phyloP scores from a whole-genome alignment of 92 coral and sea anemone genomes.

The Epizoanthus fatuus region DNA sequence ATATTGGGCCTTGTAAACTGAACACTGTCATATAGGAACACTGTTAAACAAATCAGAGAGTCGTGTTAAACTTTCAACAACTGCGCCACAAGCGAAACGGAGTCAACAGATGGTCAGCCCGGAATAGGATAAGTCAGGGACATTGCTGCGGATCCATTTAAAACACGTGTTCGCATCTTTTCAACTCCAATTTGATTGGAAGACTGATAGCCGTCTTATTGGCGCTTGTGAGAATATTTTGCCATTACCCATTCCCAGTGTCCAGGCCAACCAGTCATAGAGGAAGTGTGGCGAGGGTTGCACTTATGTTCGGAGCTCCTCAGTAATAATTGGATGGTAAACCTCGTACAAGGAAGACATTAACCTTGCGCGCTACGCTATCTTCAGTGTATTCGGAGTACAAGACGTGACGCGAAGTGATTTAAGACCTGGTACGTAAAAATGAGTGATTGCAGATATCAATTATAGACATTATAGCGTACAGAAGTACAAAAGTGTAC shows the following conservation, averaged over 20 bases:
- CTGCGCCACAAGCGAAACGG: neutral
- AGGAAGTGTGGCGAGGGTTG: slow-evolving; percentile 6
- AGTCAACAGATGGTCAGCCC: neutral
- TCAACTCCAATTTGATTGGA: slow-evolving; percentile 69
- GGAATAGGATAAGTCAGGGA: neutral
- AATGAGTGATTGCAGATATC: no score
- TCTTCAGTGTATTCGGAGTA: no score
- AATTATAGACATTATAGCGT: no score
- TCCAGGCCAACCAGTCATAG: neutral
- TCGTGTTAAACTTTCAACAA: neutral
- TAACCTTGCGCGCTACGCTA: no score
- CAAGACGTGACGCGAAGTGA: no score
- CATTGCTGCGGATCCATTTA: slow-evolving; percentile 22
- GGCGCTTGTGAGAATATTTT: slow-evolving; percentile 69
- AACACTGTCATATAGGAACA: neutral
- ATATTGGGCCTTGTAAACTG: slow-evolving; percentile 30
- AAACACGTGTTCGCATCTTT: slow-evolving; percentile 51
- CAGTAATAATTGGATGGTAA: no score
- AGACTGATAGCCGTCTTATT: slow-evolving; percentile 64
- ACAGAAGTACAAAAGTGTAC: no score
- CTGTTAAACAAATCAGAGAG: slow-evolving; percentile 19
- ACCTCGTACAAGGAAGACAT: no score
- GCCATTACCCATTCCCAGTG: slow-evolving; percentile 18
- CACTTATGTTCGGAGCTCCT: neutral
- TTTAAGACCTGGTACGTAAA: no score